A percentile compares a stretch with the other conserved stretches of the same genome.
phyloP scores from a whole-genome alignment of 1,140 invertebrate species.

The Drosophila pseudoananassae region DNA sequence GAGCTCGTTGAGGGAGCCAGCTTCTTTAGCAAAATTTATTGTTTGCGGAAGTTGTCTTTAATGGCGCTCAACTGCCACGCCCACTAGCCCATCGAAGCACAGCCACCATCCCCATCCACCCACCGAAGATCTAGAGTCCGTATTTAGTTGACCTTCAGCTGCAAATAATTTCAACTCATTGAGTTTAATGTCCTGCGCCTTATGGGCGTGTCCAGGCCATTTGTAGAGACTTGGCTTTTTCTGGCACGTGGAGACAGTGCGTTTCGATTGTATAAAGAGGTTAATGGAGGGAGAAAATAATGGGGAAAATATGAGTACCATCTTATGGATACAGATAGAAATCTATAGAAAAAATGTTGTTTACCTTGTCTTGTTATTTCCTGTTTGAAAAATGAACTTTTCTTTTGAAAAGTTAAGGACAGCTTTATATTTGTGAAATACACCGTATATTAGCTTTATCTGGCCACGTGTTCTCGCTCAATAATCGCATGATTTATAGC shows the following conservation, averaged over 20 bases:
- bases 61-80: conserved; percentile 62
- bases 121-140: conserved; percentile 11
- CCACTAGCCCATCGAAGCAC: conserved; percentile 2
- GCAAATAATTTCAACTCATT: conserved; percentile 82
- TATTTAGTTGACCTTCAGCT: conserved; percentile 73
- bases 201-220: conserved; percentile 33
- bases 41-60: conserved; percentile 80
- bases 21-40: conserved; percentile 72
- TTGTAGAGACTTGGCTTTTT: conserved; percentile 24
- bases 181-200: conserved; percentile 74
- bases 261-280: conserved; percentile 4
- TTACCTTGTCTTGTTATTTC: not conserved
- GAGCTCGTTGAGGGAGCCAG: conserved; percentile 34
- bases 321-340: not conserved
- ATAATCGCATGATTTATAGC: conserved; percentile 75
- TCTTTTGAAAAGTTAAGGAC: not conserved
- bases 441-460: conserved; percentile 32
- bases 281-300: not conserved
- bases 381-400: not conserved
- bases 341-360: not conserved
- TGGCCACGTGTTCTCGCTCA: conserved; percentile 64
- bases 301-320: not conserved
- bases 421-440: conserved; percentile 1
- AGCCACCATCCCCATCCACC: not conserved
- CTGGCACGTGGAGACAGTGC: conserved; percentile 24